Evolutionary conservation across 2,888 invertebrate species (phyloP).

Genomic region (Noctua comes): DNA sequence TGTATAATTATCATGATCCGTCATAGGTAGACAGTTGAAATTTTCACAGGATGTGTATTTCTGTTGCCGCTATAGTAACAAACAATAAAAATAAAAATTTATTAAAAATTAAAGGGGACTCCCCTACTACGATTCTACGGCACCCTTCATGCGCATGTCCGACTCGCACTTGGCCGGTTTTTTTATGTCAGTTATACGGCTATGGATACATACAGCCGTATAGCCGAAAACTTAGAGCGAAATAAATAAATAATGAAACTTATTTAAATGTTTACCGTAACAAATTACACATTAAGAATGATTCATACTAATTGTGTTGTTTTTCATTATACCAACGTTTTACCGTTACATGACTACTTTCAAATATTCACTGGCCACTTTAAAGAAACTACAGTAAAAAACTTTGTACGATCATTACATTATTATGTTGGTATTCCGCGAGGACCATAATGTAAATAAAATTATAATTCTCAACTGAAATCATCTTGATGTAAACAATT

Average conservation of each 20-base stretch:
- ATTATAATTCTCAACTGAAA: slow-evolving; percentile 43
- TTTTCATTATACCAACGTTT: not conserved
- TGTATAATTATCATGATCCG: too few relatives aligned
- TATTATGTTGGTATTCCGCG: not conserved
- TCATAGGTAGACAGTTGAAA: too few relatives aligned
- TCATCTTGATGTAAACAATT: slow-evolving; percentile 60
- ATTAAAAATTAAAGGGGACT: too few relatives aligned
- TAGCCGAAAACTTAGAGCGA: not conserved
- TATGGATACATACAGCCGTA: not conserved
- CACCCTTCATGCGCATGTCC: too few relatives aligned
- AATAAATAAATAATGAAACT: slow-evolving; percentile 6
- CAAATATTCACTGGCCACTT: slow-evolving; percentile 6
- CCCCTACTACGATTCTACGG: too few relatives aligned
- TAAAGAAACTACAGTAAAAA: not conserved
- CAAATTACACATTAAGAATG: slow-evolving; percentile 21
- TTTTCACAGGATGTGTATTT: too few relatives aligned
- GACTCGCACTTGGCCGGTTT: too few relatives aligned
- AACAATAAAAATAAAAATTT: too few relatives aligned
- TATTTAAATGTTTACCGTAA: slow-evolving; percentile 10
- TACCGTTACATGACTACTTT: slow-evolving; percentile 30
- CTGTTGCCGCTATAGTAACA: too few relatives aligned
- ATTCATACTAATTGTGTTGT: slow-evolving; percentile 20
- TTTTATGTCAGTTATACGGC: not conserved
- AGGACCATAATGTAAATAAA: slow-evolving; percentile 30
- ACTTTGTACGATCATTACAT: not conserved